Percentiles rank a stretch among this genome's conserved stretches.
Evolutionary conservation across 2,888 invertebrate genomes (phyloP).

Genomic region (Meiosimyza decipiens): DNA sequence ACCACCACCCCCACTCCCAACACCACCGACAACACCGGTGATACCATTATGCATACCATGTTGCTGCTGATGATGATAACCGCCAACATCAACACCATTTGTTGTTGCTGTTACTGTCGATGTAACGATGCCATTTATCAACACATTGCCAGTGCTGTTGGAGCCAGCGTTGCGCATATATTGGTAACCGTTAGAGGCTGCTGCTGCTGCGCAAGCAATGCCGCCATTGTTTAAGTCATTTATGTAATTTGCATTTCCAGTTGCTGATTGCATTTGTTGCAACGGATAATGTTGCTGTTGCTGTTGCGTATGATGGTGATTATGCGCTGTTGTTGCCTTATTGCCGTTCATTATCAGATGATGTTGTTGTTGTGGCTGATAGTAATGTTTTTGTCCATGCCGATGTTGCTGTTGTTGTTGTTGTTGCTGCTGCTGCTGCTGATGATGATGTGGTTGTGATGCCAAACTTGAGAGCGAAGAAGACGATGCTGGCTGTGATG

Average conservation of each 20-base stretch:
- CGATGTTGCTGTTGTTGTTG: slow-evolving; percentile 38
- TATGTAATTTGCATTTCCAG: slow-evolving; percentile 45
- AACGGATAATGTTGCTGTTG: slow-evolving; percentile 16
- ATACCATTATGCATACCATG: slow-evolving; percentile 22
- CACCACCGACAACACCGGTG: slow-evolving; percentile 22
- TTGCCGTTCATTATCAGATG: slow-evolving; percentile 46
- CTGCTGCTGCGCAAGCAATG: slow-evolving; percentile 22
- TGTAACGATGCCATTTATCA: slow-evolving; percentile 27
- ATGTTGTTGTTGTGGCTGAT: slow-evolving; percentile 52
- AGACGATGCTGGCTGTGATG: slow-evolving; percentile 64
- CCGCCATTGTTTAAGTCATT: slow-evolving; percentile 37
- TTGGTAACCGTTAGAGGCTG: slow-evolving; percentile 40
- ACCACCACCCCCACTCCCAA: slow-evolving; percentile 32
- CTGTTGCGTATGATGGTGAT: slow-evolving; percentile 24
- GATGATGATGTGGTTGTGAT: slow-evolving; percentile 60
- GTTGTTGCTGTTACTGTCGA: slow-evolving; percentile 15
- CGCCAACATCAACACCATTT: slow-evolving; percentile 3
- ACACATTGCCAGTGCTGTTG: slow-evolving; percentile 28
- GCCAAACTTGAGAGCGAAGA: slow-evolving; percentile 63
- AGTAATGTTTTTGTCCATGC: slow-evolving; percentile 54
- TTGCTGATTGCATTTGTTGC: slow-evolving; percentile 38
- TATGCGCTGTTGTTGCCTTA: slow-evolving; percentile 40
- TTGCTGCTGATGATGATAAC: slow-evolving; percentile 21
- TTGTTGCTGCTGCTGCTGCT: slow-evolving; percentile 40
- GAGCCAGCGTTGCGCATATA: slow-evolving; percentile 37